Evolutionary conservation across 30 jellyfish, hydroid and myxozoan species (phyloP), one percentile per base, ranked within the genome.

Genomic region (Aurelia aurita complex sp. Pacific): DNA sequence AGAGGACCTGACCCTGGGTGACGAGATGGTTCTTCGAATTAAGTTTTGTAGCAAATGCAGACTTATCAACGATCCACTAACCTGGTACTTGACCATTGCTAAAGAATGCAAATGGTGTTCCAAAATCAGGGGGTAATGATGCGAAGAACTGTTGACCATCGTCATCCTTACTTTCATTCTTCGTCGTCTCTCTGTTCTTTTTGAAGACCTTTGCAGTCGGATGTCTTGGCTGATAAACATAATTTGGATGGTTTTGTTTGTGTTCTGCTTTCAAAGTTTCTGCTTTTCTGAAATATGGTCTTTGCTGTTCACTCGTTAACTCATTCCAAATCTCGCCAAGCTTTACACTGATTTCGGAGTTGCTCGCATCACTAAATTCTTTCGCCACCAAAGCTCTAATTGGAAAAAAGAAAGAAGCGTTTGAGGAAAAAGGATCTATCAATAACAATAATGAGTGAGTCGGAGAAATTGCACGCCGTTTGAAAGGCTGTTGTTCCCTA

Each of bases 301-400:
- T 74, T 63, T 81, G 91, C 66, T 82, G 97, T 29, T 82, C 89
- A 52, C 83, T 73, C 0, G 97, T 74, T 52, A 89, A 61, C 19
- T 87, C 84, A 68, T 89, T 89, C 97, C 97, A 89, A 2, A 89
- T 81, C 17, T 89, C 94, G 2, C 97, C 97, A n/a, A 89, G 94
- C 46, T 82, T 89, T 32, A 89, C 97, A 35, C 92, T 78, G 64
- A 89, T 89, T 46, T 89, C 94, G 7, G 97, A 76, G 80, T 89
- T 89, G 54, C 94, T 82, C 40, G 97, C 94, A 40, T 82, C 97
- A 50, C 86, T 51, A 43, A 89, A 89, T 52, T 89, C 97, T 65
- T 82, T 81, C n/a, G 97, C 93, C 51, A 82, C 94, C 65, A 89
- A 61, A 52, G 93, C 65, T 83, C 97, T 89, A 19, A n/a, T 40